Conservation (phyloP, 2,888 invertebrate species). For the Meteorus colon region DNA sequence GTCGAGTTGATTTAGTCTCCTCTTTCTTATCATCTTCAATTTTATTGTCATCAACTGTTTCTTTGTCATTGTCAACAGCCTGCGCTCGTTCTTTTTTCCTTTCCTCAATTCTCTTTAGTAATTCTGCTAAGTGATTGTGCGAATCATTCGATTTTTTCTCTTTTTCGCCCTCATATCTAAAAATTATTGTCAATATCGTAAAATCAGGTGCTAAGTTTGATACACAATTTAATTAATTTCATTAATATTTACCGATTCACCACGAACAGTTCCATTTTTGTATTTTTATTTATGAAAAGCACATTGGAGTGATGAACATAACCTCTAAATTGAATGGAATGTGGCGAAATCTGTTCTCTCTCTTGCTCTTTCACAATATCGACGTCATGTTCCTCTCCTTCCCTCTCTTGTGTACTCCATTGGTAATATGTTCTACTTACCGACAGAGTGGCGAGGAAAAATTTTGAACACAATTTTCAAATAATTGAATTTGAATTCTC, state of each 20-base stretch:
- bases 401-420: no score
- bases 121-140: constrained; percentile 58
- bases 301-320: neutral
- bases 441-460: no score
- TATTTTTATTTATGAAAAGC: neutral
- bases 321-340: neutral
- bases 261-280: constrained; percentile 16
- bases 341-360: no score
- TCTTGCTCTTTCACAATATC: no score
- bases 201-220: neutral
- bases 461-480: no score
- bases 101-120: constrained; percentile 61
- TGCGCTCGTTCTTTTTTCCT: constrained; percentile 60
- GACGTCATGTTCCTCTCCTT: no score
- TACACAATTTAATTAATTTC: neutral
- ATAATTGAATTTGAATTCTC: no score
- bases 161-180: constrained; percentile 62
- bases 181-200: neutral
- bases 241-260: constrained; percentile 4
- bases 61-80: constrained; percentile 20
- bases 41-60: neutral
- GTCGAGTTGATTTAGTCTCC: constrained; percentile 18
- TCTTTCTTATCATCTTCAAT: neutral
- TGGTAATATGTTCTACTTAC: no score
- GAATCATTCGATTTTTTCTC: constrained; percentile 53